Percentiles rank a stretch among this genome's conserved stretches.
These are phyloP conservation scores for Platysteira castanea DNA, from an alignment of 2,113 vertebrate species.

Conservation along the genomic window DNA sequence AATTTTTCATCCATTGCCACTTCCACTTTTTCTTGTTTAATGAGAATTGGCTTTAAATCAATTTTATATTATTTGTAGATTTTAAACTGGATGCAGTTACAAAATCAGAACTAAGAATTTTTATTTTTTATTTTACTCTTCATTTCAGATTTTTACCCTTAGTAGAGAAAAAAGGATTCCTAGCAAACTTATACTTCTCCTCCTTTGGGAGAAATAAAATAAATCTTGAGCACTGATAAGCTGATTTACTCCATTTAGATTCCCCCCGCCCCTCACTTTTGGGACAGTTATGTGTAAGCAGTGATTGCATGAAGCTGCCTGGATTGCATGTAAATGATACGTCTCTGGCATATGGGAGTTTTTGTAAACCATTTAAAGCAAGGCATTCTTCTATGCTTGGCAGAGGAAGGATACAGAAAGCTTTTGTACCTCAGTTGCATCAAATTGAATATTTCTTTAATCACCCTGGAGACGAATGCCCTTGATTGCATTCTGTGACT, in stretches of 20 bases:
- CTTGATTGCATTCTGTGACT: neutral
- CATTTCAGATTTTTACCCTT: neutral
- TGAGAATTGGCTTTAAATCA: neutral
- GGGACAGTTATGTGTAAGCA: neutral
- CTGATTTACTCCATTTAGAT: neutral
- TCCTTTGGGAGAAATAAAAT: neutral
- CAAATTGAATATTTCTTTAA: constrained; percentile 41
- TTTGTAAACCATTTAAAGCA: constrained; percentile 19
- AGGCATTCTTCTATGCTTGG: constrained; percentile 35
- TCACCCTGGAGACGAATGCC: constrained; percentile 35
- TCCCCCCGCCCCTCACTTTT: neutral
- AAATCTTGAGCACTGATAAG: neutral
- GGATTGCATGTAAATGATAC: constrained; percentile 18
- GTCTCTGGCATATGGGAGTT: neutral
- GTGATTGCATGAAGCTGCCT: neutral
- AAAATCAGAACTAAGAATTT: neutral
- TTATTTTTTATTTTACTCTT: neutral
- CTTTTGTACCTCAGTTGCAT: constrained; percentile 41
- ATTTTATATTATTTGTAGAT: neutral
- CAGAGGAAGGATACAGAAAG: constrained; percentile 26
- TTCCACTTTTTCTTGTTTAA: neutral
- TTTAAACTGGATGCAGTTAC: neutral
- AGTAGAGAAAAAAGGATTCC: neutral
- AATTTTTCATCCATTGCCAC: neutral
- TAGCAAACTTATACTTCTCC: neutral